Conservation (phyloP, 2,113 vertebrate genomes). For the Cyphomyrus plagiostoma region DNA sequence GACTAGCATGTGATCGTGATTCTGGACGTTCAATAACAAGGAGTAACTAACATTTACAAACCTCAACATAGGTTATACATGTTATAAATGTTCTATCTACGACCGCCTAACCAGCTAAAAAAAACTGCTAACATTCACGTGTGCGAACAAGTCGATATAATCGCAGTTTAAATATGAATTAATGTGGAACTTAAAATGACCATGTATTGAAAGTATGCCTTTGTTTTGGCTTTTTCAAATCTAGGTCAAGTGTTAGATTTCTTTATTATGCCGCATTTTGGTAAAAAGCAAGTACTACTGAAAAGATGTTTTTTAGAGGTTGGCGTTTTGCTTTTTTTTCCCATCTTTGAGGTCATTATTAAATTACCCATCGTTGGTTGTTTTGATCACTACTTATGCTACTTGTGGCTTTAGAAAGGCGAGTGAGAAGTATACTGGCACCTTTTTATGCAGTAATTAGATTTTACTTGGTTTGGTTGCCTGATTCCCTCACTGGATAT, state of each 20-base stretch:
- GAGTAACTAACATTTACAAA: too few species aligned
- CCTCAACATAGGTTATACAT: too few species aligned
- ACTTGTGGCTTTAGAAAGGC: background rate
- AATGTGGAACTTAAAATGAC: background rate
- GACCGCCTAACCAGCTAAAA: too few species aligned
- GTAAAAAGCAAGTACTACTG: background rate
- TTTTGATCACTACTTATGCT: background rate
- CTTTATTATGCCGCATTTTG: background rate
- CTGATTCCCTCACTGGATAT: background rate
- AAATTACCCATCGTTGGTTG: background rate
- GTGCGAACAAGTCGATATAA: too few species aligned
- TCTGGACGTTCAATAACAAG: too few species aligned
- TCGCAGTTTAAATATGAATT: background rate
- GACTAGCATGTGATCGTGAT: too few species aligned
- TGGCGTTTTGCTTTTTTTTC: background rate
- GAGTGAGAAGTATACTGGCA: background rate
- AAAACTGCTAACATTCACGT: too few species aligned
- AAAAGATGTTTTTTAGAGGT: background rate
- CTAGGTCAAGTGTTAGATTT: background rate
- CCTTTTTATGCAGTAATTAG: background rate
- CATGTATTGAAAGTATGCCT: too few species aligned
- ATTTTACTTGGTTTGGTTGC: background rate
- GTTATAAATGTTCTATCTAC: too few species aligned
- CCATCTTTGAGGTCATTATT: background rate
- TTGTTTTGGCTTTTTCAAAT: background rate